Evolutionary conservation across 2,888 invertebrate genomes (phyloP).

Genomic region (Amiota minor): DNA sequence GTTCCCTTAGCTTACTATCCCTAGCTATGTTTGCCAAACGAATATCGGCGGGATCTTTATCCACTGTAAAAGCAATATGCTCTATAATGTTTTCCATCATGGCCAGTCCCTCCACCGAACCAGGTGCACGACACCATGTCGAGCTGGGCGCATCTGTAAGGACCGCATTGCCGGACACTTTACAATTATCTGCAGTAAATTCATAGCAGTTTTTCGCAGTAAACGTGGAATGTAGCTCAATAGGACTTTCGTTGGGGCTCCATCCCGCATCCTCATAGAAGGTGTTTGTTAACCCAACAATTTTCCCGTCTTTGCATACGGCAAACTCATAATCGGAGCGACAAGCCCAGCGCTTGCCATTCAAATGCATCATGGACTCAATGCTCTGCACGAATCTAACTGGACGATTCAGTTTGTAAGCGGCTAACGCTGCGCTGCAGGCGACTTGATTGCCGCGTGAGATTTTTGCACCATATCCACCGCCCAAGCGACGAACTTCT

Average conservation of each 20-base stretch:
- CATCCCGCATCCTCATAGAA: constrained; percentile 76
- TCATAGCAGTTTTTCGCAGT: constrained; percentile 77
- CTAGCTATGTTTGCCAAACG: constrained; percentile 75
- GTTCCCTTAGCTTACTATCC: constrained; percentile 66
- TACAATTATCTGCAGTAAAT: constrained; percentile 77
- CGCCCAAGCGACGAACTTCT: constrained; percentile 82
- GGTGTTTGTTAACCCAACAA: constrained; percentile 78
- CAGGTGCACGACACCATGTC: constrained; percentile 80
- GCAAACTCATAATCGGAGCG: constrained; percentile 79
- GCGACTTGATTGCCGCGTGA: constrained; percentile 77
- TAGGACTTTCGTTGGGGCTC: constrained; percentile 74
- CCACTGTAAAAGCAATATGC: constrained; percentile 75
- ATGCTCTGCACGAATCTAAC: constrained; percentile 81
- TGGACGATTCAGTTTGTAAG: constrained; percentile 76
- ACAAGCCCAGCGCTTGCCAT: constrained; percentile 79
- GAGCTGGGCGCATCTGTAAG: constrained; percentile 80
- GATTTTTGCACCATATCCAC: constrained; percentile 85
- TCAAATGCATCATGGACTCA: constrained; percentile 80
- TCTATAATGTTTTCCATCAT: constrained; percentile 79
- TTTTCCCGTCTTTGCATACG: constrained; percentile 77
- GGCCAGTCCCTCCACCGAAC: constrained; percentile 77
- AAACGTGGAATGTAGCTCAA: constrained; percentile 53
- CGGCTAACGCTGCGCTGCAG: constrained; percentile 81
- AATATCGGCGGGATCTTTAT: constrained; percentile 77
- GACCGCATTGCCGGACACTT: constrained; percentile 78